A percentile compares a stretch with the other conserved stretches of the same genome.
Evolutionary conservation across 92 coral and sea anemone species (phyloP).

Genomic region (Blastomussa wellsi): DNA sequence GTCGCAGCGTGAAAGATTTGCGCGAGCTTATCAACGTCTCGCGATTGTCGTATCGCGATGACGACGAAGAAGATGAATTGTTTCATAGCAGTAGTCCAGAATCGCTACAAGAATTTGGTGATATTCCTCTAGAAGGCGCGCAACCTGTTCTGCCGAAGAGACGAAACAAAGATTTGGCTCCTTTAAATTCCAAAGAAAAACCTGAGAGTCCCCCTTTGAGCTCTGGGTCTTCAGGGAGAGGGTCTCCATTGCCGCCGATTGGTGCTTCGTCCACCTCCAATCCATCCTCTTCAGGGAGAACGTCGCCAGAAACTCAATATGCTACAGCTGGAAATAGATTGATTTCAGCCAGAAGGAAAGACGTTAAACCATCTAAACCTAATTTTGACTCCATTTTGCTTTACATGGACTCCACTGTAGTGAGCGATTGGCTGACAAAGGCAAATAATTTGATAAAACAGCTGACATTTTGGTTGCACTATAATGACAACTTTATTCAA

Average conservation of each 20-base stretch:
- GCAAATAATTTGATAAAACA: constrained; percentile 64
- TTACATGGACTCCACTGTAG: constrained; percentile 74
- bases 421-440: constrained; percentile 79
- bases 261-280: constrained; percentile 49
- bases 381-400: constrained; percentile 68
- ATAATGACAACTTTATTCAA: constrained; percentile 63
- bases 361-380: constrained; percentile 44
- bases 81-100: constrained; percentile 15
- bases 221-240: constrained; percentile 73
- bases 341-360: constrained; percentile 31
- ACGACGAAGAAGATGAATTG: constrained; percentile 62
- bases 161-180: constrained; percentile 46
- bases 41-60: constrained; percentile 86
- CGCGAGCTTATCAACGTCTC: constrained; percentile 88
- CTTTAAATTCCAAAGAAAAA: constrained; percentile 32
- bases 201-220: constrained; percentile 64
- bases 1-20: constrained; percentile 87
- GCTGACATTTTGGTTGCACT: constrained; percentile 76
- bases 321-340: constrained; percentile 4
- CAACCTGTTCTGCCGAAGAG: constrained; percentile 74
- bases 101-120: constrained; percentile 35
- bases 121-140: constrained; percentile 27
- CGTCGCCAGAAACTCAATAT: constrained; percentile 28
- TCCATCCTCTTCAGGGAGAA: constrained; percentile 53
- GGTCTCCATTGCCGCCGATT: constrained; percentile 85